Evolutionary conservation across 1,140 invertebrate genomes (phyloP), one percentile per base, ranked within the genome.

Genomic region (Hyphantria cunea): DNA sequence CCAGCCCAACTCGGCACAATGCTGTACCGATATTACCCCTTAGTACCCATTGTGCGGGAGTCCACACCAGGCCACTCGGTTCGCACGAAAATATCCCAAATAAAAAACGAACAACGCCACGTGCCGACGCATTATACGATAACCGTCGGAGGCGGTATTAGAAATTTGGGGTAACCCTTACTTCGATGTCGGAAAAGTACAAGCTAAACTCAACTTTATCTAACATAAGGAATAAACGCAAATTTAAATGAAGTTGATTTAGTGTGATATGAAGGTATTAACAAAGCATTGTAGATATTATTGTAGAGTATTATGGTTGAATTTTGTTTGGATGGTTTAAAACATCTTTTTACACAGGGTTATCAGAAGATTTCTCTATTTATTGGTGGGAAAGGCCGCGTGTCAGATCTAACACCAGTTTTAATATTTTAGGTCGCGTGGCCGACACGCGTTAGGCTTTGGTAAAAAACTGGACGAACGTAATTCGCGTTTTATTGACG

Each of bases 381-480:
- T 90, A 90, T 90, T 84, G 84, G 87, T 89, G 87, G 86, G 88
- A 87, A 87, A 84, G 73, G 84, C 76, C 88, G 80, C 88, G 88
- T 90, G 88, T 90, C 86, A 85, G 72, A 64, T 86, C 84, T 89
- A 85, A 90, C 88, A 90, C 88, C 81, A 89, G 85, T 88, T 90
- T 89, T 90, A 90, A 90, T 90, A 90, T 89, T 89, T 86, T 79
- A 60, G 52, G 74, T 54, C 88, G 74, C 86, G 88, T 82, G 88
- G 0, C 66, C 0, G 70, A 25, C 88, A 86, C 88, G 86, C 74
- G 86, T 32, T 11, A 0, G 50, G 50, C 88, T 89, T 90, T 89
- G 88, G 82, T 86, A 90, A 90, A 90, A 90, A 90, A 89, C 81
- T 87, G 78, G 65, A 82, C 76, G 74, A 62, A 39, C 67, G 78